Base-by-base conservation (phyloP, 2,888 invertebrate species). In the Nebria salina region DNA sequence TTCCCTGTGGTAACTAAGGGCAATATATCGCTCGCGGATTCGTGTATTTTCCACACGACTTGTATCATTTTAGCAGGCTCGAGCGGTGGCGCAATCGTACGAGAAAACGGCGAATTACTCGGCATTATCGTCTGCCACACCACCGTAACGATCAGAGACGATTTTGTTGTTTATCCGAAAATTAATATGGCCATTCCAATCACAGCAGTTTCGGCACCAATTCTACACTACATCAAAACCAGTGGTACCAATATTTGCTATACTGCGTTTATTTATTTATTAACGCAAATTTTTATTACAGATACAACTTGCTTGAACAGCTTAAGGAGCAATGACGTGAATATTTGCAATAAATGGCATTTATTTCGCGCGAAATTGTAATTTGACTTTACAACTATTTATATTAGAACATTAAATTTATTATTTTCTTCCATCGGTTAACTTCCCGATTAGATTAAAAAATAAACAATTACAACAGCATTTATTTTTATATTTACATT, bases 11-110 rank as follows among this genome's bases (percentile, higher is more conserved):
- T 92, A 72, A 92, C 92, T 4, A 87, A 89, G 15, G 93, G 93
- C 0, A 89, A 90, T 85, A 87, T 93, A 41, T 91, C 91, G 85
- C 91, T 90, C 84, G 89, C 88, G 43, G 90, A 91, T 15, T 88
- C 90, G 0, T 90, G 90, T 82, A 91, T 92, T 90, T 86, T 93
- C 79, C 92, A 92, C 86, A 93, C 93, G 0, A 92, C 92, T 0
- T 93, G 93, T 85, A 92, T 92, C 85, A 90, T 92, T 9, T 92
- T 93, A 86, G 91, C 92, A 0, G 93, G 93, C 0, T 90, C 91
- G 83, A 93, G 93, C 83, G 93, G 93, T 2, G 93, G 93, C 0
- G 92, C 92, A 4, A 90, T 93, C 84, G 88, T 91, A 84, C 89
- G 91, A 20, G 85, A 90, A 76, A 85, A 84, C 66, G 89, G 87